phyloP scores from a whole-genome alignment of 2,888 invertebrate species.

The Mesodorylaimus sp. region DNA sequence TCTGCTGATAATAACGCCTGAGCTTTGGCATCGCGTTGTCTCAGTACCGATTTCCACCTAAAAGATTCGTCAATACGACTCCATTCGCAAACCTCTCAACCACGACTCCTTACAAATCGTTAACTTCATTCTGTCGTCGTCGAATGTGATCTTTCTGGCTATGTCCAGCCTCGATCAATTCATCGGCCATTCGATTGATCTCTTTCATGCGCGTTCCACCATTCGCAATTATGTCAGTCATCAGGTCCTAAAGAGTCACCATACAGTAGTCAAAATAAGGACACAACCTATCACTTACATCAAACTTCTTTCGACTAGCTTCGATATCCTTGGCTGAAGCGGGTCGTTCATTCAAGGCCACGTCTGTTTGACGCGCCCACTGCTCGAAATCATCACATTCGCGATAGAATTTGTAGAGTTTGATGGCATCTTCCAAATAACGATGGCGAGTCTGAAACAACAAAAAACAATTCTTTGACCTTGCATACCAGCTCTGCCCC shows the following conservation, averaged over 20 bases:
- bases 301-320: slow-evolving; percentile 78
- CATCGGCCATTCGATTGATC: slow-evolving; percentile 66
- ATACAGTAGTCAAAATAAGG: slow-evolving; percentile 2
- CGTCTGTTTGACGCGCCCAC: slow-evolving; percentile 90
- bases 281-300: slow-evolving; percentile 38
- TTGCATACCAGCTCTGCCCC: too few relatives aligned
- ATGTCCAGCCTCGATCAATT: slow-evolving; percentile 63
- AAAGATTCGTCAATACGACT: slow-evolving; percentile 5
- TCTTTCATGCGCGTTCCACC: slow-evolving; percentile 64
- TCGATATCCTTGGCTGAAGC: slow-evolving; percentile 73
- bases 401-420: slow-evolving; percentile 73
- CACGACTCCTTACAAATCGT: slow-evolving; percentile 43
- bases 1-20: slow-evolving; percentile 75
- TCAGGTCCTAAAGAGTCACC: slow-evolving; percentile 49
- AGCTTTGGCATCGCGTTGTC: slow-evolving; percentile 69
- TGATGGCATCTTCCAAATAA: slow-evolving; percentile 71
- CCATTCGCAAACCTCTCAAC: not conserved
- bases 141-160: slow-evolving; percentile 61
- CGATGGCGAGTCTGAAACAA: slow-evolving; percentile 49
- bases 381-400: slow-evolving; percentile 94
- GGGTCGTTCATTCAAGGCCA: slow-evolving; percentile 57
- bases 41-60: slow-evolving; percentile 62
- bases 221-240: slow-evolving; percentile 83
- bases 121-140: slow-evolving; percentile 58
- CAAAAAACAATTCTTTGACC: slow-evolving; percentile 2